Percentiles rank a stretch among this genome's conserved stretches.
Evolutionary conservation across 2,113 vertebrate species (phyloP).

Genomic region (Promerops cafer): DNA sequence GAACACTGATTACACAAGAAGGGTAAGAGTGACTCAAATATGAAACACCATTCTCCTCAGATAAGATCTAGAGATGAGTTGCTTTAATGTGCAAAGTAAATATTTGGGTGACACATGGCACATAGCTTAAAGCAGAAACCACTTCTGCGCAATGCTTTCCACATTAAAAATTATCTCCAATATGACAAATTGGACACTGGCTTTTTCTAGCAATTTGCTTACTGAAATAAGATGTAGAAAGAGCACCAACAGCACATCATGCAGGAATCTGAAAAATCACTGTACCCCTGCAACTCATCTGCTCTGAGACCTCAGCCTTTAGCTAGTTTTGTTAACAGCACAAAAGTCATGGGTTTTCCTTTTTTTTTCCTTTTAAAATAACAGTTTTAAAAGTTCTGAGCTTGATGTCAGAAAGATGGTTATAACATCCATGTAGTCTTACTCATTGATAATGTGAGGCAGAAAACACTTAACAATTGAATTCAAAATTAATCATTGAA

Average conservation of each 20-base stretch:
- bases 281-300: background rate
- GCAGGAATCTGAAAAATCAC: background rate
- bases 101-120: background rate
- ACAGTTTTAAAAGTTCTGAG: background rate
- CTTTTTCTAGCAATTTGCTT: background rate
- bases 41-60: background rate
- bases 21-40: background rate
- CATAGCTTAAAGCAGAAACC: background rate
- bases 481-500: background rate
- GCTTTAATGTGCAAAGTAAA: background rate
- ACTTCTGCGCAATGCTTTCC: background rate
- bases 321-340: background rate
- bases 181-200: background rate
- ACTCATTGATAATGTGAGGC: background rate
- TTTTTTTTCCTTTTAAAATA: background rate
- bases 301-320: background rate
- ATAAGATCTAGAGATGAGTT: background rate
- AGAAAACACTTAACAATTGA: background rate
- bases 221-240: background rate
- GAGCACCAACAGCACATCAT: background rate
- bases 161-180: background rate
- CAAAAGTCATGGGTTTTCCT: background rate
- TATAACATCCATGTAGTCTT: background rate
- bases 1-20: background rate
- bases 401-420: background rate